Percentiles rank a stretch among this genome's conserved stretches.
Evolutionary conservation across 2,113 vertebrate genomes (phyloP).

Genomic region (Ranitomeya variabilis): DNA sequence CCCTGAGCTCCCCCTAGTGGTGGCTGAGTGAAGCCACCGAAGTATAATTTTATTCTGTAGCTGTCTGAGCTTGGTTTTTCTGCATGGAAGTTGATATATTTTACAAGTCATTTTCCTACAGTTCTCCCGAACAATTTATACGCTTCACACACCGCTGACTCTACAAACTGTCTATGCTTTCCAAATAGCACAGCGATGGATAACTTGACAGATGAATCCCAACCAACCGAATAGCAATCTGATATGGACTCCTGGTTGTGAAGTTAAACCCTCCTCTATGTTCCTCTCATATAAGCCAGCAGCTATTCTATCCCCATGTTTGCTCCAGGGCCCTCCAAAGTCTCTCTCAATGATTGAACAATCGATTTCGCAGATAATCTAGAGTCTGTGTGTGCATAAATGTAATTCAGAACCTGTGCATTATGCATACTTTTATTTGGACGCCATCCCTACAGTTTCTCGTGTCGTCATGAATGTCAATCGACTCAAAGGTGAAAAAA

Average conservation of each 20-base stretch:
- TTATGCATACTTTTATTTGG: neutral
- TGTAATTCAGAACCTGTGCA: neutral
- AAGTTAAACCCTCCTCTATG: neutral
- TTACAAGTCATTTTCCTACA: no score
- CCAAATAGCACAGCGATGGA: neutral
- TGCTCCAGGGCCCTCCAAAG: neutral
- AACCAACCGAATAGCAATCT: neutral
- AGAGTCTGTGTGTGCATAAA: neutral
- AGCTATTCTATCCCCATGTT: neutral
- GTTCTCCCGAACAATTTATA: no score
- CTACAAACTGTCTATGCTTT: neutral
- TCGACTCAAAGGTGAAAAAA: neutral
- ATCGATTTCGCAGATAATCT: neutral
- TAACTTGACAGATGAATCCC: neutral
- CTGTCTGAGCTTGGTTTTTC: no score
- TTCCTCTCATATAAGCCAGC: neutral
- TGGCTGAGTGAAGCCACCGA: no score
- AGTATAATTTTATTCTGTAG: no score
- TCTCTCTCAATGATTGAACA: neutral
- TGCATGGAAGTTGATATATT: no score
- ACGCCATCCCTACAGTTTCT: neutral
- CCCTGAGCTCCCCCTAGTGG: no score
- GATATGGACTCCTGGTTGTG: neutral
- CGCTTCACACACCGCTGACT: neutral
- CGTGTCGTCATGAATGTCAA: neutral